Evolutionary conservation across 1,140 invertebrate species (phyloP).

Genomic region (Ladona fulva): DNA sequence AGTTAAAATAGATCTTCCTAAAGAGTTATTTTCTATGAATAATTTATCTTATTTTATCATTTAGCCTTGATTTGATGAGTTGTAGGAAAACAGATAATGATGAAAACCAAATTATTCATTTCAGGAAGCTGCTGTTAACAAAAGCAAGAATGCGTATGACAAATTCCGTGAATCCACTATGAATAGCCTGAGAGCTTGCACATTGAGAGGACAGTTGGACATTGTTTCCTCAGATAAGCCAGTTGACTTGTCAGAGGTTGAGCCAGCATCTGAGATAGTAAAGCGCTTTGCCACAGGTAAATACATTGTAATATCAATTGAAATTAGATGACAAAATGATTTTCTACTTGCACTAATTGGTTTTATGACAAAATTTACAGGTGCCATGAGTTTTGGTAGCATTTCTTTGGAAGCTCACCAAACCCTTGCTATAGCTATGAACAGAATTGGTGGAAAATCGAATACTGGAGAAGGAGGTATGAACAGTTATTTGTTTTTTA

Average conservation of each 20-base stretch:
- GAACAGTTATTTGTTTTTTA: slow-evolving; percentile 11
- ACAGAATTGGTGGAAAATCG: slow-evolving; percentile 87
- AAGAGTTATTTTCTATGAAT: too few species aligned
- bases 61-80: too few species aligned
- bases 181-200: slow-evolving; percentile 78
- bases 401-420: slow-evolving; percentile 91
- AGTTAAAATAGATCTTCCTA: too few species aligned
- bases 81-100: too few species aligned
- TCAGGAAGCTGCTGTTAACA: slow-evolving; percentile 73
- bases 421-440: slow-evolving; percentile 95
- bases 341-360: slow-evolving; percentile 29
- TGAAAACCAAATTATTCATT: neutral
- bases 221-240: slow-evolving; percentile 64
- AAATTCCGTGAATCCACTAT: slow-evolving; percentile 79
- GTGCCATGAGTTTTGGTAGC: slow-evolving; percentile 89
- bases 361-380: slow-evolving; percentile 31
- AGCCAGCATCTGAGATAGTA: slow-evolving; percentile 88
- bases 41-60: too few species aligned
- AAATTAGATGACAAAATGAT: slow-evolving; percentile 11
- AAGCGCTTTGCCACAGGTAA: slow-evolving; percentile 70
- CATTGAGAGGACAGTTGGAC: slow-evolving; percentile 86
- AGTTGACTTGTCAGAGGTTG: slow-evolving; percentile 80
- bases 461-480: slow-evolving; percentile 90
- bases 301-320: neutral
- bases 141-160: slow-evolving; percentile 76